phyloP scores from a whole-genome alignment of 2,888 invertebrate genomes.

The Teinopalpus imperialis region DNA sequence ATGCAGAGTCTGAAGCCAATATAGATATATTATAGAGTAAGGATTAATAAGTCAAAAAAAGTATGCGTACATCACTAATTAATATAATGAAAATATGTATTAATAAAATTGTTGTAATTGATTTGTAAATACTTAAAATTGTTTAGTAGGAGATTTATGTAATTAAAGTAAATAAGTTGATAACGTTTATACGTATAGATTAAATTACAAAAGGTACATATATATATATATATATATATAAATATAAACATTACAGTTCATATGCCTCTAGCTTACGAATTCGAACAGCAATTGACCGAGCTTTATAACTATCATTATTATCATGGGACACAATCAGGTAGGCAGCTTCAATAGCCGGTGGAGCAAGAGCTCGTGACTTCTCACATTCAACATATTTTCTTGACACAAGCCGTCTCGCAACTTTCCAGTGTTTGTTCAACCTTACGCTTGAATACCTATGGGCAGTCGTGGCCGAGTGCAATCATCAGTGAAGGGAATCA shows the following conservation, averaged over 20 bases:
- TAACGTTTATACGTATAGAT: constrained; percentile 1
- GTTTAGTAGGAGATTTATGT: constrained; percentile 9
- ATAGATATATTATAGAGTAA: too few species aligned
- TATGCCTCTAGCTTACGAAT: not conserved
- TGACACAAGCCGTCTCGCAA: constrained; percentile 54
- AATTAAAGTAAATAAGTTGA: constrained; percentile 13
- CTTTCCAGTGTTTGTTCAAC: constrained; percentile 57
- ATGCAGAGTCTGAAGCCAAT: too few species aligned
- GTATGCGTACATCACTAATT: too few species aligned
- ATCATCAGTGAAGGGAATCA: constrained; percentile 15
- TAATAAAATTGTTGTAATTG: too few species aligned
- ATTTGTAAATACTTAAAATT: not conserved
- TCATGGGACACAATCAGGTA: constrained; percentile 50
- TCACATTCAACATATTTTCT: constrained; percentile 58
- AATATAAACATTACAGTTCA: constrained; percentile 9
- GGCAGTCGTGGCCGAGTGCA: constrained; percentile 16
- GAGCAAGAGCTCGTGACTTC: constrained; percentile 65
- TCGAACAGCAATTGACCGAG: not conserved
- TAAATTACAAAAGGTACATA: not conserved
- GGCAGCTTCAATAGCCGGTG: constrained; percentile 40
- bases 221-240: too few species aligned
- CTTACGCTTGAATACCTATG: constrained; percentile 5
- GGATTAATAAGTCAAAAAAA: too few species aligned
- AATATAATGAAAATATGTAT: too few species aligned
- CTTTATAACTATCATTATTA: constrained; percentile 36